Evolutionary conservation across 2,888 invertebrate genomes (phyloP).

Genomic region (Sylvicola fuscatus): DNA sequence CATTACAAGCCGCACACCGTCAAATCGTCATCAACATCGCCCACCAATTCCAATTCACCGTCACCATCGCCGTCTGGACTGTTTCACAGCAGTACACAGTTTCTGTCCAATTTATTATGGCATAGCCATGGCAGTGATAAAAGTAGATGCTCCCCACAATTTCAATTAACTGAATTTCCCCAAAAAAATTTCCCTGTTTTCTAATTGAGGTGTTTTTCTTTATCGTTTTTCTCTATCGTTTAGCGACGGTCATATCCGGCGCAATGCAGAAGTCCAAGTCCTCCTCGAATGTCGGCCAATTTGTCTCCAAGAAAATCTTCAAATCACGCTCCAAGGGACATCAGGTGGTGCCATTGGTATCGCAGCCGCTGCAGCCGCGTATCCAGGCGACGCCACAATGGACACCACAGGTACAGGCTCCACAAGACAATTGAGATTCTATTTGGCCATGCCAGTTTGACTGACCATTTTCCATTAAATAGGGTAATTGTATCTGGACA

Average conservation of each 20-base stretch:
- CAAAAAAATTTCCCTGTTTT: too few species aligned
- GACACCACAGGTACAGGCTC: conserved; percentile 71
- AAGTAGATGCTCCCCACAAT: too few species aligned
- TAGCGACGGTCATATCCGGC: too few species aligned
- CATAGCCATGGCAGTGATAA: conserved; percentile 23
- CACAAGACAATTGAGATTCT: conserved; percentile 25
- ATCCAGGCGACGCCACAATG: conserved; percentile 31
- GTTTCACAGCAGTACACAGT: conserved; percentile 33
- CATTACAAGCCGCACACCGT: conserved; percentile 44
- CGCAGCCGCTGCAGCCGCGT: conserved; percentile 27
- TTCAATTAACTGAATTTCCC: too few species aligned
- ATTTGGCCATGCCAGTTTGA: conserved; percentile 1
- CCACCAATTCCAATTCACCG: conserved; percentile 8
- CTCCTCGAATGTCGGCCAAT: conserved; percentile 68
- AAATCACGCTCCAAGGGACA: conserved; percentile 58
- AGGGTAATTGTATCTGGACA: conserved; percentile 67
- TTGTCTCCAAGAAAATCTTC: conserved; percentile 71
- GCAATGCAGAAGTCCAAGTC: conserved; percentile 78
- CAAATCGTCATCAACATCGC: conserved; percentile 22
- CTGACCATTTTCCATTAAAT: background rate
- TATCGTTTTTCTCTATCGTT: too few species aligned
- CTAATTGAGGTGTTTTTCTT: too few species aligned
- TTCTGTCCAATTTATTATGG: conserved; percentile 38
- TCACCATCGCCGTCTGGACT: conserved; percentile 19
- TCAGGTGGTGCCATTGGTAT: too few species aligned